Percentiles rank a stretch among this genome's conserved stretches.
Evolutionary conservation across 2,888 invertebrate species (phyloP).

Genomic region (Apantesis nais): DNA sequence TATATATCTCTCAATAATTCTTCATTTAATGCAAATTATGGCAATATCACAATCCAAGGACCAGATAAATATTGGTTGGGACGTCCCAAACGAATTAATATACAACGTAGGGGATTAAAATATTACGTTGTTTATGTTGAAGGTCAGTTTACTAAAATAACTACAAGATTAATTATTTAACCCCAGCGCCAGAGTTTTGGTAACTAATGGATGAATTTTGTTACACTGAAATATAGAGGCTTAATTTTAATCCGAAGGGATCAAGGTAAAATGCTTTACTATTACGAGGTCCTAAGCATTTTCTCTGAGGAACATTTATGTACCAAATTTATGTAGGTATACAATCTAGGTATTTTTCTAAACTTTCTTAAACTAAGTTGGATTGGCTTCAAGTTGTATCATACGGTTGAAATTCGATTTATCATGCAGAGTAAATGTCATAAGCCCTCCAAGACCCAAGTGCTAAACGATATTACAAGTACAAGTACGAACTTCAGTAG

Average conservation of each 20-base stretch:
- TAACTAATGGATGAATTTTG: conserved; percentile 21
- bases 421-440: no score
- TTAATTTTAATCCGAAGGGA: conserved; percentile 16
- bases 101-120: background rate
- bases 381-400: no score
- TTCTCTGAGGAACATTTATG: background rate
- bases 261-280: background rate
- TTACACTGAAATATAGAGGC: conserved; percentile 17
- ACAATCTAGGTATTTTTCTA: background rate
- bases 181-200: conserved; percentile 18
- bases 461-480: no score
- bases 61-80: background rate
- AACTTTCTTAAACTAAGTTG: no score
- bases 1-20: no score
- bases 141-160: conserved; percentile 23
- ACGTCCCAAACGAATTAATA: background rate
- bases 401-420: no score
- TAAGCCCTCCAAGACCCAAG: no score
- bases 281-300: background rate
- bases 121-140: background rate
- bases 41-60: background rate
- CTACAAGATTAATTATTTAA: conserved; percentile 30
- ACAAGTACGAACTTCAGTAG: no score
- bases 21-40: no score
- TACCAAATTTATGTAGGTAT: background rate